These are phyloP conservation scores for Saimiri boliviensis DNA, from an alignment of 2,113 vertebrate species.

Conservation along the genomic window DNA sequence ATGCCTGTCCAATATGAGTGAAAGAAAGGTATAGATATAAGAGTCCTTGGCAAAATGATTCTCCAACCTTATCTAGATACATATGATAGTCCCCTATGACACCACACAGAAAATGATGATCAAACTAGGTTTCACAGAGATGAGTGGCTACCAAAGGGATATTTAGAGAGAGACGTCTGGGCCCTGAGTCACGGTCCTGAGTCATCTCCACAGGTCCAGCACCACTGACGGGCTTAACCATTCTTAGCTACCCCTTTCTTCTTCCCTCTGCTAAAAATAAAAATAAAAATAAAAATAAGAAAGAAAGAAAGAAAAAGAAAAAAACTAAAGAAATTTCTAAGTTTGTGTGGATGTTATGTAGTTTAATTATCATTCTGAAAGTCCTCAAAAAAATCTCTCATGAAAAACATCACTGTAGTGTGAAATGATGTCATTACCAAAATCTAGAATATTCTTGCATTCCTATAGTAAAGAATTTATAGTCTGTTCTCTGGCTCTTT, in stretches of 20 bases:
- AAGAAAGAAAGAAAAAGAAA: neutral
- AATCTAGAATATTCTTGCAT: slow-evolving; percentile 62
- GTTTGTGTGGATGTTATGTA: slow-evolving; percentile 24
- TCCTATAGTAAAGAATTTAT: slow-evolving; percentile 48
- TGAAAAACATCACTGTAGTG: neutral
- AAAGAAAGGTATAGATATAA: neutral
- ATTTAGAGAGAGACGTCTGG: neutral
- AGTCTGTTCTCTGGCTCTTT: slow-evolving; percentile 31
- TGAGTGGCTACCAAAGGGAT: neutral
- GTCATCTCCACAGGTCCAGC: neutral
- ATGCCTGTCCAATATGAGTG: neutral
- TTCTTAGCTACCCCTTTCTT: slow-evolving; percentile 54
- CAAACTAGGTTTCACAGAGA: neutral
- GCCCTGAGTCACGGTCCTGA: neutral
- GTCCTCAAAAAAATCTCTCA: slow-evolving; percentile 42
- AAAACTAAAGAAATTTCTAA: neutral
- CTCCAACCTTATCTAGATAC: neutral
- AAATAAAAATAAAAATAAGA: neutral
- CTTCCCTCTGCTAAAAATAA: neutral
- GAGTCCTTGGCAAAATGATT: neutral
- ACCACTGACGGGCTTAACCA: neutral
- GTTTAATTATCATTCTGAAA: slow-evolving; percentile 70
- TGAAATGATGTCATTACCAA: slow-evolving; percentile 63
- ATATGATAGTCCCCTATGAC: neutral
- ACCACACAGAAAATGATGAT: neutral